Conservation (phyloP, 2,888 invertebrate species). For the Zygothrica quintamaculata region DNA sequence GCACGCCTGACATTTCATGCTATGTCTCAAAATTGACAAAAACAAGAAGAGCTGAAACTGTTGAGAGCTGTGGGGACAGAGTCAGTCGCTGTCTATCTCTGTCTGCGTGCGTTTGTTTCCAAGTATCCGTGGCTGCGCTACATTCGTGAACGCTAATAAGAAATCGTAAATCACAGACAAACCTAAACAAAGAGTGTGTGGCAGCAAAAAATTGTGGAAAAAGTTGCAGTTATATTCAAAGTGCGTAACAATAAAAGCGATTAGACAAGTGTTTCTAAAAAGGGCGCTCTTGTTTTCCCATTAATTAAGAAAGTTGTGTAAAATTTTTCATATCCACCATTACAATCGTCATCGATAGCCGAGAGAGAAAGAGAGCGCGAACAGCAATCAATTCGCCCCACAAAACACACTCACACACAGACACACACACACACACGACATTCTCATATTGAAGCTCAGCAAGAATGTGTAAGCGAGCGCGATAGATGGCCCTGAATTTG, state of each 20-base stretch:
- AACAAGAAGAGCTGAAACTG: constrained; percentile 56
- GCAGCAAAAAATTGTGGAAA: constrained; percentile 46
- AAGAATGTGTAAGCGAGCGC: constrained; percentile 54
- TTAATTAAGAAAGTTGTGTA: constrained; percentile 81
- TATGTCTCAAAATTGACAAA: constrained; percentile 54
- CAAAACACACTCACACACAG: constrained; percentile 36
- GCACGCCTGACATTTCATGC: constrained; percentile 34
- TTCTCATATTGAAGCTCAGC: constrained; percentile 9
- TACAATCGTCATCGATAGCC: constrained; percentile 70
- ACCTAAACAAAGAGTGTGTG: constrained; percentile 47
- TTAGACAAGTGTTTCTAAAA: constrained; percentile 31
- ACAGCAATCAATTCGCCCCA: constrained; percentile 55
- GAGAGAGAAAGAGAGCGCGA: constrained; percentile 53
- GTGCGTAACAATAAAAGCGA: constrained; percentile 50
- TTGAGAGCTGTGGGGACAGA: constrained; percentile 42
- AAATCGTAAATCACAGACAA: constrained; percentile 55
- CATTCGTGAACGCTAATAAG: constrained; percentile 61
- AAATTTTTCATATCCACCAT: constrained; percentile 76
- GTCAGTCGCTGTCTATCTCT: constrained; percentile 73
- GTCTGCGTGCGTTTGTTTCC: constrained; percentile 73
- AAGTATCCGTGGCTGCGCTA: constrained; percentile 55
- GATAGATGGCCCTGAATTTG: constrained; percentile 66
- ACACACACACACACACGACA: constrained; percentile 4
- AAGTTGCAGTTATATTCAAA: constrained; percentile 31
- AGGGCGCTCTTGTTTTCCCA: constrained; percentile 47